A percentile compares a stretch with the other conserved stretches of the same genome.
These are phyloP conservation scores for Cottoperca gobio DNA, from an alignment of 2,797 vertebrate genomes.

Conservation along the genomic window DNA sequence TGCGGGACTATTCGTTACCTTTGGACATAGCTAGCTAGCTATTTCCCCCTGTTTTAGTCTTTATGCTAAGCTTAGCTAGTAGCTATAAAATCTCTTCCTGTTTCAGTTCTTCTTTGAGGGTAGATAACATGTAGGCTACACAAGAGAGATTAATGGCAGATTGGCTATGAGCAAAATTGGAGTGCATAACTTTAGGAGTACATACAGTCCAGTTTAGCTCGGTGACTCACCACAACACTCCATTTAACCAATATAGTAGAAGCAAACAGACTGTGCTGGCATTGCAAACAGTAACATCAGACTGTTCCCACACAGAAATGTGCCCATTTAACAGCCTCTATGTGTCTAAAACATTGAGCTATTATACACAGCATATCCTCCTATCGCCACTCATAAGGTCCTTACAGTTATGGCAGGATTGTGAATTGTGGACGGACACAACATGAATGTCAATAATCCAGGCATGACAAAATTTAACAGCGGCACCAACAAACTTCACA, in stretches of 20 bases:
- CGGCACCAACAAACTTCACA: conserved; percentile 40
- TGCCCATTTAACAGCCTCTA: conserved; percentile 24
- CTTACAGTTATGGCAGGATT: conserved; percentile 16
- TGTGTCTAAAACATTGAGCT: conserved; percentile 12
- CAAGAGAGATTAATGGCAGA: conserved; percentile 1
- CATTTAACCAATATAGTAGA: conserved; percentile 39
- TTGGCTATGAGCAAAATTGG: background rate
- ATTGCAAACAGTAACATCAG: conserved; percentile 12
- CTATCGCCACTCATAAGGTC: background rate
- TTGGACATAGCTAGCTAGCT: background rate
- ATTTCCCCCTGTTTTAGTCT: background rate
- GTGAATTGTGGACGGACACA: conserved; percentile 25
- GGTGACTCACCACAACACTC: conserved; percentile 24
- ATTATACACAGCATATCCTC: conserved; percentile 21
- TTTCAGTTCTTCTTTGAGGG: background rate
- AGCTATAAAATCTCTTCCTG: background rate
- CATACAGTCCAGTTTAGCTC: background rate
- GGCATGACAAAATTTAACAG: conserved; percentile 45
- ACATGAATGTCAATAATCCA: conserved; percentile 48
- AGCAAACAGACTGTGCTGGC: conserved; percentile 27
- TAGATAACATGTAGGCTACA: conserved; percentile 1
- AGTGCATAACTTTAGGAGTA: background rate
- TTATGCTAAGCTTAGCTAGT: background rate
- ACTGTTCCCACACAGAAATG: conserved; percentile 23
- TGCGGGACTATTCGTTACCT: background rate